These are phyloP conservation scores for Hydrotaea diabolus DNA, from an alignment of 2,888 invertebrate genomes.

Conservation along the genomic window DNA sequence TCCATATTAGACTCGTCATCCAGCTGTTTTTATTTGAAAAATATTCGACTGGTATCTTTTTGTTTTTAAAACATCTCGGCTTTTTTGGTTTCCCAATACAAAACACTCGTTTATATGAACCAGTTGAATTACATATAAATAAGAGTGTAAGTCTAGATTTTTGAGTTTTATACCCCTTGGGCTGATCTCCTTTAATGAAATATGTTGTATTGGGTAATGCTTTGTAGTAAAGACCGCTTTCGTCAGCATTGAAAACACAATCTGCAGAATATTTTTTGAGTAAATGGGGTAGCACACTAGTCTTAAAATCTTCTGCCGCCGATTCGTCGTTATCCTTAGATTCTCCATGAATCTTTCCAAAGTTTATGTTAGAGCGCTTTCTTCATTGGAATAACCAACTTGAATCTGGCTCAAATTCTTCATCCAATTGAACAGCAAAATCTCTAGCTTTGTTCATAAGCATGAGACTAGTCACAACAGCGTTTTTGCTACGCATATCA, in stretches of 20 bases:
- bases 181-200: constrained; percentile 20
- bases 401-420: constrained; percentile 38
- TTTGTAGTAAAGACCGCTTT: constrained; percentile 37
- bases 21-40: constrained; percentile 33
- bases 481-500: constrained; percentile 37
- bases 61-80: constrained; percentile 22
- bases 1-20: constrained; percentile 25
- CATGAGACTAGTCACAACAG: constrained; percentile 31
- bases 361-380: constrained; percentile 5
- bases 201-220: constrained; percentile 16
- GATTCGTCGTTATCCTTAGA: constrained; percentile 26
- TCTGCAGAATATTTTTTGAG: constrained; percentile 30
- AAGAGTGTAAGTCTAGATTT: constrained; percentile 14
- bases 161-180: constrained; percentile 25
- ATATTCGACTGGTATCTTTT: constrained; percentile 10
- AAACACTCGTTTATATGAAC: constrained; percentile 42
- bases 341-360: constrained; percentile 34
- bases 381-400: constrained; percentile 40
- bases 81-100: constrained; percentile 29
- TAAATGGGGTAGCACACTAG: constrained; percentile 12
- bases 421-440: constrained; percentile 24
- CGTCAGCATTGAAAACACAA: constrained; percentile 43
- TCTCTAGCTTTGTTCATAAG: constrained; percentile 37
- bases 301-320: constrained; percentile 7
- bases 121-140: constrained; percentile 38